Percentiles rank a stretch among this genome's conserved stretches.
Conservation (phyloP, 1,140 invertebrate genomes). For the Macrocentrus cingulum region DNA sequence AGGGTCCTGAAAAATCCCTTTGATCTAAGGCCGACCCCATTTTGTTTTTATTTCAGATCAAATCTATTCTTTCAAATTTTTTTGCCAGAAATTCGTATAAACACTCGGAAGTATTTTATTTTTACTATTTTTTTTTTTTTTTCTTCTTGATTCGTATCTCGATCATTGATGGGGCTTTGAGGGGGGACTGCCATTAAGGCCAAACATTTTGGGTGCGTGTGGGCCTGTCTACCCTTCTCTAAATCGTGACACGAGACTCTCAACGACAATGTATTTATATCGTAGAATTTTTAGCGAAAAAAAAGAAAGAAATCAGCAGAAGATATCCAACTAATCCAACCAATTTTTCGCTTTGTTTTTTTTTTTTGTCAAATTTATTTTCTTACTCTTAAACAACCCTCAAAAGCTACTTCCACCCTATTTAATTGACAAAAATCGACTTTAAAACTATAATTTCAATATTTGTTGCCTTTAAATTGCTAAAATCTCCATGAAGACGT, state of each 20-base stretch:
- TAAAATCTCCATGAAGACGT: constrained; percentile 23
- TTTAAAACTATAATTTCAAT: too few species aligned
- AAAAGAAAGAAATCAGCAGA: too few species aligned
- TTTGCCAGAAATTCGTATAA: background rate
- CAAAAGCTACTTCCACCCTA: too few species aligned
- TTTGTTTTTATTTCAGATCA: background rate
- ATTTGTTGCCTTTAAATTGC: too few species aligned
- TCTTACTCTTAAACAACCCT: too few species aligned
- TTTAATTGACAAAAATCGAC: too few species aligned
- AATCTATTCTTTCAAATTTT: background rate
- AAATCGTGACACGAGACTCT: background rate
- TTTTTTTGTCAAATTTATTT: too few species aligned
- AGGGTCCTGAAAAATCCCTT: background rate
- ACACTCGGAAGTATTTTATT: background rate
- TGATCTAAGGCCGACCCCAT: background rate
- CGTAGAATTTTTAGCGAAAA: too few species aligned
- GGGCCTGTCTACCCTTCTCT: constrained; percentile 20
- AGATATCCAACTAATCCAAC: too few species aligned
- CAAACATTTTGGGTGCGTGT: constrained; percentile 29
- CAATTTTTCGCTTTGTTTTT: too few species aligned
- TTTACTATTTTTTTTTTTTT: background rate
- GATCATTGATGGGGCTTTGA: background rate
- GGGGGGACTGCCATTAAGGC: constrained; percentile 23
- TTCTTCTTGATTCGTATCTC: constrained; percentile 20
- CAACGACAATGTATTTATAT: constrained; percentile 6